Percentiles rank a stretch among this genome's conserved stretches.
Evolutionary conservation across 2,888 invertebrate species (phyloP).

Genomic region (Rotaria macrura): DNA sequence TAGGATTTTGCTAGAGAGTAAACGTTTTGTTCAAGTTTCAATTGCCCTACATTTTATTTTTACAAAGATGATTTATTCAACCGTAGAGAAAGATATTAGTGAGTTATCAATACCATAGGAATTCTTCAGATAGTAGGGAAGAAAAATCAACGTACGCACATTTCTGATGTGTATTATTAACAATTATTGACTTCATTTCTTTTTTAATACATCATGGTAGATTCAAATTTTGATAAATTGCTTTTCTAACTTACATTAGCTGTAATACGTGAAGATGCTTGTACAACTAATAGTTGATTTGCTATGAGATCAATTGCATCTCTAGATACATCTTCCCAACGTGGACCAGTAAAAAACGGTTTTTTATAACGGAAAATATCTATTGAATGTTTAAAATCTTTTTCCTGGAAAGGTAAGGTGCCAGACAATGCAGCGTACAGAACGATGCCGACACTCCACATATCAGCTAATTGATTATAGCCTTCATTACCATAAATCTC

Average conservation of each 20-base stretch:
- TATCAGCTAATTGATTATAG: conserved; percentile 2
- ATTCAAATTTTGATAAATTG: no score
- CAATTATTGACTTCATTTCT: no score
- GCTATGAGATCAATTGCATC: not conserved
- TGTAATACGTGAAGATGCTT: not conserved
- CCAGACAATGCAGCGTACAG: not conserved
- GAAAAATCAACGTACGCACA: no score
- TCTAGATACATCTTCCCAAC: not conserved
- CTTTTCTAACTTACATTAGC: not conserved
- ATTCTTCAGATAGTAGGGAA: no score
- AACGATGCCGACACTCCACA: not conserved
- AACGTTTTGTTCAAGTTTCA: no score
- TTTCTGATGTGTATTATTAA: no score
- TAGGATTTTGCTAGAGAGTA: no score
- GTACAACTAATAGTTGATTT: not conserved
- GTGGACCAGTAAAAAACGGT: not conserved
- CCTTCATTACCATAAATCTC: not conserved
- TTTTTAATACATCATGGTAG: no score
- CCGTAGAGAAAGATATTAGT: no score
- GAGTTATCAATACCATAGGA: no score
- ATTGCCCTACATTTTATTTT: no score
- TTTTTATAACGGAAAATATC: not conserved
- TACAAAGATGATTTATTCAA: no score
- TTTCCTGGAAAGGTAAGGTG: not conserved
- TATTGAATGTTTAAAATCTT: not conserved